Percentiles rank a stretch among this genome's conserved stretches.
Conservation (phyloP, 2,797 vertebrate species). For the Tenualosa ilisha region DNA sequence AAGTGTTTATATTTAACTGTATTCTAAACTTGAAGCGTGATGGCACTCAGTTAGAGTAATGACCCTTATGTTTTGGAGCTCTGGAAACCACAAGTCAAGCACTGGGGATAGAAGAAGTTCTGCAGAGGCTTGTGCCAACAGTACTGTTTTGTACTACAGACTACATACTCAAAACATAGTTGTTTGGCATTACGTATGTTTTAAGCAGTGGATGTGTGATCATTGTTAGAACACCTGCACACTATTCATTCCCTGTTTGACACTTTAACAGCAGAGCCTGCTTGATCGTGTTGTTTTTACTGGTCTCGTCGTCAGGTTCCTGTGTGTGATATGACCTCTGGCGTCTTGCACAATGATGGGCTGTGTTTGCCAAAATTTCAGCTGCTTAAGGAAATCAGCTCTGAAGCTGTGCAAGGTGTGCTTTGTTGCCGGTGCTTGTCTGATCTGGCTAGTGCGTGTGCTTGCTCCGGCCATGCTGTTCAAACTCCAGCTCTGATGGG, state of each 20-base stretch:
- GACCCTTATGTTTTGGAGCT: neutral
- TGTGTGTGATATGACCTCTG: neutral
- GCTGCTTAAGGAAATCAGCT: neutral
- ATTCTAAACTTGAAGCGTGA: neutral
- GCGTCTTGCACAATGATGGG: neutral
- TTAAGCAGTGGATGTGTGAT: neutral
- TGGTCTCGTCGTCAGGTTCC: neutral
- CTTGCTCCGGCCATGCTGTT: neutral
- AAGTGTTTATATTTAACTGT: neutral
- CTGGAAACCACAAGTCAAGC: neutral
- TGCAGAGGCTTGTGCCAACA: neutral
- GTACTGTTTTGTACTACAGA: neutral
- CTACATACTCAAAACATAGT: neutral
- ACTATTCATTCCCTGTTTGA: neutral
- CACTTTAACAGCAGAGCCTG: conserved; percentile 2
- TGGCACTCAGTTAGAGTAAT: neutral
- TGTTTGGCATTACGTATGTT: neutral
- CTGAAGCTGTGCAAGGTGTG: too few relatives aligned
- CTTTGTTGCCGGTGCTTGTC: neutral
- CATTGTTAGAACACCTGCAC: neutral
- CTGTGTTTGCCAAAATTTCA: neutral
- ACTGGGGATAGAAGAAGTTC: neutral
- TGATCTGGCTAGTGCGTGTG: neutral
- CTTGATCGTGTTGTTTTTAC: neutral
- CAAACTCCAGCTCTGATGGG: neutral